Percentiles rank a stretch among this genome's conserved stretches.
These are phyloP conservation scores for Xanthorhoe designata DNA, from an alignment of 2,888 invertebrate genomes.

Conservation along the genomic window DNA sequence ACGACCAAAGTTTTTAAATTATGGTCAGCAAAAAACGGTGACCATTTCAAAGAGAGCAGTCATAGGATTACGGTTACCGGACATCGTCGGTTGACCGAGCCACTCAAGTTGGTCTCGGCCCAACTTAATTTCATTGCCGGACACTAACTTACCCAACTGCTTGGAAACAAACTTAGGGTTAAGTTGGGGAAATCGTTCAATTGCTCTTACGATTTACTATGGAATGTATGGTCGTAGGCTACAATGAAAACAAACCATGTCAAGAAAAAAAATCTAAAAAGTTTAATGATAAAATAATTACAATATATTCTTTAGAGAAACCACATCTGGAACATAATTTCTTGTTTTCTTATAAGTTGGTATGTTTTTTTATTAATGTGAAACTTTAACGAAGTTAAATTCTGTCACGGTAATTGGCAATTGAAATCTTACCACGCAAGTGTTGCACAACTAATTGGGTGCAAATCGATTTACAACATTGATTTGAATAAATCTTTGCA, in stretches of 20 bases:
- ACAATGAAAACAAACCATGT: background rate
- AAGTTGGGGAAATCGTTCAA: slow-evolving; percentile 32
- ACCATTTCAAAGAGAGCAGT: background rate
- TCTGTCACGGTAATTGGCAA: slow-evolving; percentile 25
- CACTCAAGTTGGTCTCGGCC: slow-evolving; percentile 42
- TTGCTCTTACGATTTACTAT: slow-evolving; percentile 25
- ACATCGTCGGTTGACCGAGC: slow-evolving; percentile 47
- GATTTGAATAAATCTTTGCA: slow-evolving; percentile 22
- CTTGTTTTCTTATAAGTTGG: too few relatives aligned
- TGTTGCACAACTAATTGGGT: slow-evolving; percentile 29
- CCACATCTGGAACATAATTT: too few relatives aligned
- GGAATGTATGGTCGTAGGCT: slow-evolving; percentile 10
- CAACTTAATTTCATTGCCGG: slow-evolving; percentile 46
- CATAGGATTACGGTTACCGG: slow-evolving; percentile 43
- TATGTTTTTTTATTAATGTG: too few relatives aligned
- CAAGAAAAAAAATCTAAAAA: background rate
- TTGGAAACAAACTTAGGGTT: slow-evolving; percentile 36
- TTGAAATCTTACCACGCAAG: slow-evolving; percentile 21
- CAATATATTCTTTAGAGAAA: too few relatives aligned
- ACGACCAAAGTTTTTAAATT: background rate
- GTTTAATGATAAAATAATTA: background rate
- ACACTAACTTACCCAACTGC: slow-evolving; percentile 37
- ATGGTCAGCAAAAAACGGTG: background rate
- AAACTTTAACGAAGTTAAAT: background rate
- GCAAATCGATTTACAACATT: slow-evolving; percentile 25